Evolutionary conservation across 1,140 invertebrate species (phyloP).

Genomic region (Drosophila murphyi): DNA sequence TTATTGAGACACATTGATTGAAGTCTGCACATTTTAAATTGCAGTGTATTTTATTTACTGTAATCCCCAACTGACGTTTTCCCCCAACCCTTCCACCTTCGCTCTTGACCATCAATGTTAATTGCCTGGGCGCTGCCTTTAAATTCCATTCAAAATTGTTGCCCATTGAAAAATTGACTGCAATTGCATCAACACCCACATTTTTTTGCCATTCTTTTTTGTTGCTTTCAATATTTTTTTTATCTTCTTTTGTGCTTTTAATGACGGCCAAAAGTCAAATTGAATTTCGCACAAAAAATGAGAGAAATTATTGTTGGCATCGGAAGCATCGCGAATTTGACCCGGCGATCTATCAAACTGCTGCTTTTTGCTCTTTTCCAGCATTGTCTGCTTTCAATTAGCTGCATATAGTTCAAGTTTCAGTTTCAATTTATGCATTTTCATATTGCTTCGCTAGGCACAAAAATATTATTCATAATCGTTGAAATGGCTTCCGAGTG

Average conservation of each 20-base stretch:
- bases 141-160: conserved; percentile 65
- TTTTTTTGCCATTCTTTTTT: conserved; percentile 13
- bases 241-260: conserved; percentile 53
- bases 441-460: conserved; percentile 42
- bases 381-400: conserved; percentile 69
- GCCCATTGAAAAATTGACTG: conserved; percentile 49
- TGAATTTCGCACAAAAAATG: conserved; percentile 54
- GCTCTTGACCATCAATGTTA: conserved; percentile 58
- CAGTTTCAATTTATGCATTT: conserved; percentile 76
- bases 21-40: conserved; percentile 68
- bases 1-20: conserved; percentile 66
- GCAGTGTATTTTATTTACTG: conserved; percentile 57
- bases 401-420: conserved; percentile 73
- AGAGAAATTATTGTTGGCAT: conserved; percentile 27
- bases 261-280: conserved; percentile 68
- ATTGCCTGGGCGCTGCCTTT: conserved; percentile 52
- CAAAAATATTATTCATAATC: conserved; percentile 70
- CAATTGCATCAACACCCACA: conserved; percentile 63
- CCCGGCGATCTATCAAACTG: conserved; percentile 56
- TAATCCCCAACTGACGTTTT: conserved; percentile 5
- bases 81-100: not conserved
- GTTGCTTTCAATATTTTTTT: conserved; percentile 4
- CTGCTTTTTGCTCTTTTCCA: conserved; percentile 38
- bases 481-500: conserved; percentile 69
- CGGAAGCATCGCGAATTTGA: conserved; percentile 1